Conservation (phyloP, 1,140 invertebrate species). For the Lerema accius region DNA sequence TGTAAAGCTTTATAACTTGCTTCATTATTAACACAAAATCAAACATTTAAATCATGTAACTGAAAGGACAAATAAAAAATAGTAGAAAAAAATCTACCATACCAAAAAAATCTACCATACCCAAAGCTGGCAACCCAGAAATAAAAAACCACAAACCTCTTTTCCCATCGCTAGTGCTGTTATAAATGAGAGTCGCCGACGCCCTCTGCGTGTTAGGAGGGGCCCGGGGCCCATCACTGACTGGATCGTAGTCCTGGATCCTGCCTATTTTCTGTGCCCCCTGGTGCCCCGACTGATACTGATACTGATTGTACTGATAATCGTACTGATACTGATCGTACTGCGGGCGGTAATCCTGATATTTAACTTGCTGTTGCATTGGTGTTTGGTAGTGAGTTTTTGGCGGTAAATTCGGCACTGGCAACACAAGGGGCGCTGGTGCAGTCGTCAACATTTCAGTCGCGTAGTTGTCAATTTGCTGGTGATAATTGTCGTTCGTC, state of each 20-base stretch:
- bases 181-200: constrained; percentile 92
- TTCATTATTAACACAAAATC: no score
- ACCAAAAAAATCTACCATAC: constrained; percentile 4
- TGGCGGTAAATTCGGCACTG: constrained; percentile 64
- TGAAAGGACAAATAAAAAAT: no score
- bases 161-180: constrained; percentile 77
- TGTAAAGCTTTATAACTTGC: no score
- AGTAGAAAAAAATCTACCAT: no score
- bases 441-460: constrained; percentile 72
- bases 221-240: constrained; percentile 87
- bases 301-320: constrained; percentile 68
- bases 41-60: no score
- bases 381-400: constrained; percentile 73
- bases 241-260: constrained; percentile 91
- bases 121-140: constrained; percentile 14
- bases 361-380: constrained; percentile 41
- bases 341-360: constrained; percentile 48
- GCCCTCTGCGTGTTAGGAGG: constrained; percentile 90
- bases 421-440: constrained; percentile 57
- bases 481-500: constrained; percentile 72
- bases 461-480: constrained; percentile 76
- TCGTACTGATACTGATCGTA: constrained; percentile 62
- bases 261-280: constrained; percentile 83
- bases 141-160: constrained; percentile 56
- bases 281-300: constrained; percentile 51